phyloP scores from a whole-genome alignment of 1,140 invertebrate species.

The Colletes gigas region DNA sequence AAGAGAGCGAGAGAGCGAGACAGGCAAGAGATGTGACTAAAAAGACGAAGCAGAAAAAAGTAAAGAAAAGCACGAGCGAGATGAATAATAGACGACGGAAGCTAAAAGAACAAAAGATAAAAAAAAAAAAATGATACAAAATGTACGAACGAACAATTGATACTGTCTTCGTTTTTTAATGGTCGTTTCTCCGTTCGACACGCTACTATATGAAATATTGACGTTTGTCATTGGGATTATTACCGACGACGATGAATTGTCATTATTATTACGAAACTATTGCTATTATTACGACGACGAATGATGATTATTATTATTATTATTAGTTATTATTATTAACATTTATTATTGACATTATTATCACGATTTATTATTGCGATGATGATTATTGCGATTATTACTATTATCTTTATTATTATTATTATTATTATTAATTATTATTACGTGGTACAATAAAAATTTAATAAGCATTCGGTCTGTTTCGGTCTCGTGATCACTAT shows the following conservation, averaged over 20 bases:
- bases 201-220: constrained; percentile 75
- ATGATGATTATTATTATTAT: constrained; percentile 65
- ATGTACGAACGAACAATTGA: constrained; percentile 77
- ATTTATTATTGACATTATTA: constrained; percentile 71
- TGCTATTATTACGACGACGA: constrained; percentile 69
- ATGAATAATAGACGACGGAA: constrained; percentile 68
- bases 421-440: constrained; percentile 76
- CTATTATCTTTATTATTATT: constrained; percentile 58
- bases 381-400: constrained; percentile 61
- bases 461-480: constrained; percentile 73
- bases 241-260: constrained; percentile 72
- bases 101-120: constrained; percentile 71
- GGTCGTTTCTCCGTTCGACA: constrained; percentile 75
- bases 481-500: constrained; percentile 60
- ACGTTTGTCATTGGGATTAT: constrained; percentile 77
- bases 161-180: constrained; percentile 76
- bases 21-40: constrained; percentile 72
- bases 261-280: constrained; percentile 74
- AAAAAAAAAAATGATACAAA: constrained; percentile 71
- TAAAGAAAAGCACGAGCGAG: constrained; percentile 62
- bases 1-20: constrained; percentile 63
- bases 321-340: constrained; percentile 71
- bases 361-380: constrained; percentile 66
- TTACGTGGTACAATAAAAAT: constrained; percentile 81
- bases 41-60: constrained; percentile 68